Base-by-base conservation (phyloP, 2,113 vertebrate genomes). In the Stigmatopora argus region DNA sequence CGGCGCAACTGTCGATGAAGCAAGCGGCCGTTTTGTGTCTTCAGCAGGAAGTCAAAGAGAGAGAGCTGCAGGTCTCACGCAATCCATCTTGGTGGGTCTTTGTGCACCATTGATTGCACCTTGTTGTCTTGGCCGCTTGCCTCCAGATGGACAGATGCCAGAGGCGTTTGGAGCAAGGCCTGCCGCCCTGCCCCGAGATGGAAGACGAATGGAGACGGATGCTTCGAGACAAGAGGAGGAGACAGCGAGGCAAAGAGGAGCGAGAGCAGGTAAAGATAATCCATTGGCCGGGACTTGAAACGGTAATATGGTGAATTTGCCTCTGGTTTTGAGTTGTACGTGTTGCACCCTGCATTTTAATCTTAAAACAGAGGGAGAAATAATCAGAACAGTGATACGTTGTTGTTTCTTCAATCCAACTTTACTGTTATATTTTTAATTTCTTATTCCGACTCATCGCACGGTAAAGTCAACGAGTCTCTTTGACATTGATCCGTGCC, bases 1-100 rank as follows among this genome's bases (percentile, higher is more conserved):
- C 92, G 35, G 93, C 94, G 4, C 94, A 97, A 69, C 61, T 99
- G 41, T 92, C 94, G 69, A 92, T 96, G 93, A 90, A 88, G 64
- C 92, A 97, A 83, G 92, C 91, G 0, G 68, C 84, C 44, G 72
- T 86, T 26, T 80, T 93, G 64, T 88, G 90, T 76, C 92, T 96
- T 38, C 92, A 94, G 55, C 91, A 94, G 64, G 92, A 97, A 88
- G 78, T 92, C 70, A 90, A 78, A 75, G 89, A 94, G 66, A 94
- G 88, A 63, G 89, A 94, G 76, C 73, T 89, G 2, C 90, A 83
- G 84, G 85, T 88, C 68, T 79, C 83, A 56, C 7, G 12, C 5
- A 38, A 46, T 10, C n/a, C 41, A 5, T 55, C 26, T 31, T 31
- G 26, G 26, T 31, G 3, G 26, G 26, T 2, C 26, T 1, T 31